Conservation (phyloP, 2,797 vertebrate species). For the Melopsittacus undulatus region DNA sequence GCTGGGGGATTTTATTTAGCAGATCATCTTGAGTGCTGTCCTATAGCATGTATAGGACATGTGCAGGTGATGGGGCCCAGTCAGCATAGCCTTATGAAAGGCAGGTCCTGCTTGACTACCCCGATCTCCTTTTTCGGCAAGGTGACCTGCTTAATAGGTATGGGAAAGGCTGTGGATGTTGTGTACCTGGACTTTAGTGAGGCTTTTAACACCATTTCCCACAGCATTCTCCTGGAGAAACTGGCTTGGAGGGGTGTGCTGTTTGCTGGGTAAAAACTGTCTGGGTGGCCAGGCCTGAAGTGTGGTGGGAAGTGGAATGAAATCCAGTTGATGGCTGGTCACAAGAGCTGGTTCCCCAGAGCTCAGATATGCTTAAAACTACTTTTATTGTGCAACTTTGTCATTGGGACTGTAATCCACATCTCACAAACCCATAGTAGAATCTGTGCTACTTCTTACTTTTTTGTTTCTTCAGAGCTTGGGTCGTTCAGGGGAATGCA, state of each 20-base stretch:
- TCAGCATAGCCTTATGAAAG: not conserved
- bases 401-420: not conserved
- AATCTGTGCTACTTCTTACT: not conserved
- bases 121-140: no score
- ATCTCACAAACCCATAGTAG: not conserved
- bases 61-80: not conserved
- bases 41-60: not conserved
- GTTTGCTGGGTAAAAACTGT: not conserved
- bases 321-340: not conserved
- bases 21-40: not conserved
- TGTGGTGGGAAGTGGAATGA: not conserved
- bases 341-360: not conserved
- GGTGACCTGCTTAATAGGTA: no score
- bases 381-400: not conserved
- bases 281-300: not conserved
- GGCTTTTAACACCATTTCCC: not conserved
- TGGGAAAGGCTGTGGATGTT: no score
- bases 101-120: no score
- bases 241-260: not conserved
- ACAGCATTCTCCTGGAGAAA: not conserved
- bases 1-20: not conserved
- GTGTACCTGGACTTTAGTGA: not conserved
- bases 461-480: not conserved
- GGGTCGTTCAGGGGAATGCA: slow-evolving; percentile 1
- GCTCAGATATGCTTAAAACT: not conserved